A percentile compares a stretch with the other conserved stretches of the same genome.
These are phyloP conservation scores for Allacma fusca DNA, from an alignment of 2,888 invertebrate genomes.

Conservation along the genomic window DNA sequence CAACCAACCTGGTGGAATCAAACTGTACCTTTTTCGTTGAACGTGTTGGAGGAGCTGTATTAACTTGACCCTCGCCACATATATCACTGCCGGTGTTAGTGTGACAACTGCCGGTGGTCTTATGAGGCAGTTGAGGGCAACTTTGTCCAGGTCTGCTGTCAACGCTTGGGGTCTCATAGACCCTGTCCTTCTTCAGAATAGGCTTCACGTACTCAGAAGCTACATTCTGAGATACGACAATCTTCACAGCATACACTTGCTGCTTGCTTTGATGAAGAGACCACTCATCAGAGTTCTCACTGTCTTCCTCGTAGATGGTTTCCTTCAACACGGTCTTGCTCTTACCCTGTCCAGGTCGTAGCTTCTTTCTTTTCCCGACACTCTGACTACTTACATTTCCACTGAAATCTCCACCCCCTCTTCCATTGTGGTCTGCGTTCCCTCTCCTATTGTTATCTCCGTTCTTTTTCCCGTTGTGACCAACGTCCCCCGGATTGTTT, in stretches of 20 bases:
- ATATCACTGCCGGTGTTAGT: constrained; percentile 9
- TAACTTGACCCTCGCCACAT: background rate
- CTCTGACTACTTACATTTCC: background rate
- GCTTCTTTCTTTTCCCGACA: background rate
- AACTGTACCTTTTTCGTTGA: constrained; percentile 60
- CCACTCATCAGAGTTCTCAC: constrained; percentile 40
- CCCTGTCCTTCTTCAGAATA: constrained; percentile 54
- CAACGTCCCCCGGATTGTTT: too few species aligned
- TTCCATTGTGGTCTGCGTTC: too few species aligned
- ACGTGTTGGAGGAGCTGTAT: constrained; percentile 26
- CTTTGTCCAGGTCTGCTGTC: background rate
- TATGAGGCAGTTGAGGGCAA: background rate
- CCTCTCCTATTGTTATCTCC: too few species aligned
- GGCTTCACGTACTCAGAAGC: constrained; percentile 57
- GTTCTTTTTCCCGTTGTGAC: too few species aligned
- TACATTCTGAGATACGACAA: constrained; percentile 48
- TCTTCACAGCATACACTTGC: constrained; percentile 56
- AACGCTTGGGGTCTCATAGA: constrained; percentile 28
- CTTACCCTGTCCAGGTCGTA: constrained; percentile 31
- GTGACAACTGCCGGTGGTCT: background rate
- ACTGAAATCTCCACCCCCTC: background rate
- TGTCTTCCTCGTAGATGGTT: constrained; percentile 60
- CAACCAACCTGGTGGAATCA: constrained; percentile 50
- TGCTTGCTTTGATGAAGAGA: constrained; percentile 11
- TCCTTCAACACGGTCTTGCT: constrained; percentile 56